These are phyloP conservation scores for Zygaena filipendulae DNA, from an alignment of 2,888 invertebrate genomes.

Conservation along the genomic window DNA sequence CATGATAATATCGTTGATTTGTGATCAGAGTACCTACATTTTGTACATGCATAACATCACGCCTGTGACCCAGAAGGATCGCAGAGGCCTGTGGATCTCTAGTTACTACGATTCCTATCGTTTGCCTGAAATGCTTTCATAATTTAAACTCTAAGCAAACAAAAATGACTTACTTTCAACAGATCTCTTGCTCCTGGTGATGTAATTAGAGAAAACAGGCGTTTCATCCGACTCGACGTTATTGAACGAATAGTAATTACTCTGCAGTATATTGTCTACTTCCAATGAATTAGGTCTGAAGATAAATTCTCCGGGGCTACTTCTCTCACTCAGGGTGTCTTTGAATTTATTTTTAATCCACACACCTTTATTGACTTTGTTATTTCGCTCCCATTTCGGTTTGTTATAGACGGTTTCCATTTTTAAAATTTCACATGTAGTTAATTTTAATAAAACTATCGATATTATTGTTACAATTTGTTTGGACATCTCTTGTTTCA, in stretches of 20 bases:
- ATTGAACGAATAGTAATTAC: conserved; percentile 29
- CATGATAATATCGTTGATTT: too few relatives aligned
- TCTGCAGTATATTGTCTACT: conserved; percentile 30
- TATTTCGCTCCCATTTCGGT: conserved; percentile 36
- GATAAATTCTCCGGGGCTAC: conserved; percentile 27
- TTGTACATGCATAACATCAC: too few relatives aligned
- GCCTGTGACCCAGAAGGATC: too few relatives aligned
- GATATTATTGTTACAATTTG: conserved; percentile 22
- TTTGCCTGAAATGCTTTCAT: too few relatives aligned
- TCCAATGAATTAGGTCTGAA: conserved; percentile 39
- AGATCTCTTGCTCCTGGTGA: conserved; percentile 35
- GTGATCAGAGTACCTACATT: too few relatives aligned
- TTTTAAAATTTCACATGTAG: conserved; percentile 20
- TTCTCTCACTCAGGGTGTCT: conserved; percentile 20
- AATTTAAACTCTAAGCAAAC: too few relatives aligned
- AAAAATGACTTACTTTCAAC: conserved; percentile 36
- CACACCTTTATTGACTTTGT: conserved; percentile 40
- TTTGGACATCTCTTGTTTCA: conserved; percentile 30
- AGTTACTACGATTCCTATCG: too few relatives aligned
- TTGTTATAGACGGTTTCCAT: conserved; percentile 24
- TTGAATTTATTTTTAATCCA: conserved; percentile 29
- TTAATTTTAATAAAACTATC: conserved; percentile 18
- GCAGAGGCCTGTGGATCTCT: too few relatives aligned
- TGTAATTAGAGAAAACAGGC: conserved; percentile 27
- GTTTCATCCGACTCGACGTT: conserved; percentile 22